Percentiles rank a stretch among this genome's conserved stretches.
Conservation (phyloP, 1,140 invertebrate species). For the Grapholita molesta region DNA sequence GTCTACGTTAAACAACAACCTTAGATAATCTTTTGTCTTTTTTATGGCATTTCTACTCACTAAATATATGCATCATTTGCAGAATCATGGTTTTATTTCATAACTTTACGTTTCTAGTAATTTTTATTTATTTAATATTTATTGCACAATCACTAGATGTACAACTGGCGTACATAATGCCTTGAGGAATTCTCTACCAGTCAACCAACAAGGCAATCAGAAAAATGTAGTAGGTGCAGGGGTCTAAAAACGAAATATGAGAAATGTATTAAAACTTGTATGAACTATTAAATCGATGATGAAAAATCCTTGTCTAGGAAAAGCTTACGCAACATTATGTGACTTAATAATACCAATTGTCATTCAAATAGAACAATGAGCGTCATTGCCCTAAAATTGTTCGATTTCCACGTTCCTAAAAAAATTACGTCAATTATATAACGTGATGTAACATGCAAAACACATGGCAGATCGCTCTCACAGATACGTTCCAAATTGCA, state of each 20-base stretch:
- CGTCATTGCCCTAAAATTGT: not conserved
- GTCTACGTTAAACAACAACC: not conserved
- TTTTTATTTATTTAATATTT: no score
- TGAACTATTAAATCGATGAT: no score
- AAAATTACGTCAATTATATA: slow-evolving; percentile 42
- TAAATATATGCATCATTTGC: not conserved
- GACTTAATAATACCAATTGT: not conserved
- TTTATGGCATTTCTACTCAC: not conserved
- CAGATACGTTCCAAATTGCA: slow-evolving; percentile 54
- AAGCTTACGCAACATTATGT: no score
- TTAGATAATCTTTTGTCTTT: not conserved
- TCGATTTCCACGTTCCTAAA: slow-evolving; percentile 13
- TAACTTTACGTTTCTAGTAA: not conserved
- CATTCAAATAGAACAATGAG: slow-evolving; percentile 3
- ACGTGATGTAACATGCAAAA: slow-evolving; percentile 26
- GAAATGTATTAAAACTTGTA: no score
- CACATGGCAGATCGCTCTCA: slow-evolving; percentile 33
- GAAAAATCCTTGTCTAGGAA: no score
- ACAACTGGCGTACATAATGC: no score
- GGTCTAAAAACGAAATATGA: no score
- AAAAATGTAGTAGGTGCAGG: no score
- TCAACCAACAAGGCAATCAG: no score
- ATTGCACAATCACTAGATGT: no score
- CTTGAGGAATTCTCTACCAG: no score
- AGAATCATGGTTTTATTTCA: not conserved